phyloP scores from a whole-genome alignment of 2,113 vertebrate species.

The Oryzias javanicus region DNA sequence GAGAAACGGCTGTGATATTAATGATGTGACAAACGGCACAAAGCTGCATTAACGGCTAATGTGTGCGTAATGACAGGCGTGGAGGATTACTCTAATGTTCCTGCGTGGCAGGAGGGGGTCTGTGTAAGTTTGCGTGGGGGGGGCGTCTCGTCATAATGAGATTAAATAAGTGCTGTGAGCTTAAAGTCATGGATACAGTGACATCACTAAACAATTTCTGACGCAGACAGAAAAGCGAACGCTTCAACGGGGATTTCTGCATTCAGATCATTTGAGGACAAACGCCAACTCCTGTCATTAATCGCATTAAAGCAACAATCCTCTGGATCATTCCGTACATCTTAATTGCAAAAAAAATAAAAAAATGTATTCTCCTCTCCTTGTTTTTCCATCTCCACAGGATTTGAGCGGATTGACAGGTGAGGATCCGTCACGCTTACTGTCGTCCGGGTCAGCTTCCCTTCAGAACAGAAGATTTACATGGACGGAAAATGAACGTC shows the following conservation, averaged over 20 bases:
- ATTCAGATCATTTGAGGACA: slow-evolving; percentile 40
- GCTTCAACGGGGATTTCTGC: slow-evolving; percentile 45
- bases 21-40: slow-evolving; percentile 59
- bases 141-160: slow-evolving; percentile 56
- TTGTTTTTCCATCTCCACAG: too few relatives aligned
- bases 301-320: slow-evolving; percentile 53
- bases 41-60: slow-evolving; percentile 64
- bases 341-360: too few relatives aligned
- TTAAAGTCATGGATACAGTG: slow-evolving; percentile 53
- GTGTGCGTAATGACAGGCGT: slow-evolving; percentile 58
- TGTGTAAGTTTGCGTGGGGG: slow-evolving; percentile 7
- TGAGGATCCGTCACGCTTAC: too few relatives aligned
- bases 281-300: slow-evolving; percentile 54
- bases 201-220: slow-evolving; percentile 64
- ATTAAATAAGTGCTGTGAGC: slow-evolving; percentile 70
- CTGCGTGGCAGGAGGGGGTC: slow-evolving; percentile 32
- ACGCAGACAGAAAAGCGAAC: slow-evolving; percentile 49
- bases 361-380: too few relatives aligned
- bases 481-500: too few relatives aligned
- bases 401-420: too few relatives aligned
- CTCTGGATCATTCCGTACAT: slow-evolving; percentile 15
- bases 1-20: slow-evolving; percentile 39
- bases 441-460: too few relatives aligned
- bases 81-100: slow-evolving; percentile 67
- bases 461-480: too few relatives aligned